Percentiles rank a stretch among this genome's conserved stretches.
phyloP scores from a whole-genome alignment of 2,797 vertebrate genomes.

The Etheostoma perlongum region DNA sequence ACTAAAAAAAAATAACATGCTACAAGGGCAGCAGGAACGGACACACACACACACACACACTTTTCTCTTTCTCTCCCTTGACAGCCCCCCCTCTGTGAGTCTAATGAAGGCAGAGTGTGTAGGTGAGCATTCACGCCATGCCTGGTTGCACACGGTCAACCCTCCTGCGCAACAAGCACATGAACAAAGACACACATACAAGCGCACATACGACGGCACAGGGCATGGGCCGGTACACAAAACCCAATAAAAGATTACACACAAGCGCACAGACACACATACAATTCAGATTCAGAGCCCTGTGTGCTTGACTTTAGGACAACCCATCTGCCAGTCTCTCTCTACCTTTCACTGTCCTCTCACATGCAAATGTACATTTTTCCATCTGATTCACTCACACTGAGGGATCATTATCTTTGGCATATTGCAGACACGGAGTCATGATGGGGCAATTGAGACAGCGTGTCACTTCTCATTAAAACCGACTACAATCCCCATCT shows the following conservation, averaged over 20 bases:
- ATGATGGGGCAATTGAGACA: constrained; percentile 39
- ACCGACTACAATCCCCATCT: constrained; percentile 24
- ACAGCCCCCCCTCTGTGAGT: constrained; percentile 63
- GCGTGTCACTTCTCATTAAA: constrained; percentile 55
- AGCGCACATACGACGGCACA: not conserved
- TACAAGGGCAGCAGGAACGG: constrained; percentile 27
- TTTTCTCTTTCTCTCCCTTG: constrained; percentile 20
- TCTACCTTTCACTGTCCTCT: constrained; percentile 25
- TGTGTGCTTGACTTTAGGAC: constrained; percentile 45
- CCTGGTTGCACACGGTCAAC: constrained; percentile 64
- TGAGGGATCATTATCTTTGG: constrained; percentile 64
- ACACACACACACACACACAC: constrained; percentile 27
- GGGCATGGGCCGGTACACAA: not conserved
- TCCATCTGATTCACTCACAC: constrained; percentile 33
- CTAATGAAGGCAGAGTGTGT: constrained; percentile 76
- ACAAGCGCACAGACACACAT: constrained; percentile 12
- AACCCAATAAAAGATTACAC: constrained; percentile 32
- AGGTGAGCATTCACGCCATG: constrained; percentile 59
- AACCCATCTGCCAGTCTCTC: constrained; percentile 49
- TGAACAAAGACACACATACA: constrained; percentile 22
- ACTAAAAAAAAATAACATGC: not conserved
- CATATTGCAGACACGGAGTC: constrained; percentile 48
- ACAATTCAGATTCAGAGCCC: constrained; percentile 1
- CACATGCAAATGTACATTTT: constrained; percentile 54
- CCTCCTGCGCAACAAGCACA: constrained; percentile 39